Base-by-base conservation (phyloP, 1,140 invertebrate species). In the Saccostrea echinata region DNA sequence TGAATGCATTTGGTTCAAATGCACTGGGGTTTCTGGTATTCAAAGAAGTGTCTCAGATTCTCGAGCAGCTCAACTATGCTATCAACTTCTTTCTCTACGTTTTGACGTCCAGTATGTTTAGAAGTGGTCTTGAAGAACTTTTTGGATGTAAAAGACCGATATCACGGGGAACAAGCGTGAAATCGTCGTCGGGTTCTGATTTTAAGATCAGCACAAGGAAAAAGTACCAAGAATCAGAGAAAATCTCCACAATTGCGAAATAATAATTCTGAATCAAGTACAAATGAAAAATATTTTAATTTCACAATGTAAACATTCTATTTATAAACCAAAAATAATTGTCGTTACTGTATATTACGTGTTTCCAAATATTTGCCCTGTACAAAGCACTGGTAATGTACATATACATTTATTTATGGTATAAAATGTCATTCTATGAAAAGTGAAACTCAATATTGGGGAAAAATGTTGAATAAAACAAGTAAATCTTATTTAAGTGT, bases 21-120 rank as follows among this genome's bases (percentile, higher is more conserved):
- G 82, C 76, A 3, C 61, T 53, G 3, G 84, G 53, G 24, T 80
- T 88, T 55, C 51, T 87, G 8, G 61, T 90, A 4, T 83, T 88
- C 24, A 81, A 68, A n/a, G 88, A 87, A 18, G 84, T 87, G 16
- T 68, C 82, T 6, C 86, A 82, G 24, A 84, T 85, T 13, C 53
- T 88, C 35, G 89, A 90, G 57, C 89, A 90, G 57, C 27, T 90
- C 1, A 90, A 90, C 35, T 86, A 90, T 64, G 76, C 89, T 1
- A 61, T 87, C 52, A 90, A 90, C 81, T 90, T 90, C 64, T 76
- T 86, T 24, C 64, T 90, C 8, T 90, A 90, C 43, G 81, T 88
- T 53, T n/a, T 86, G 2, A 83, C 71, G 16, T 88, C 85, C 21
- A 61, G 53, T 16, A 84, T 80, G 76, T 90, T 90, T 52, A 76